Percentiles rank a stretch among this genome's conserved stretches.
phyloP scores from a whole-genome alignment of 2,797 vertebrate species.

The Fundulus diaphanus region DNA sequence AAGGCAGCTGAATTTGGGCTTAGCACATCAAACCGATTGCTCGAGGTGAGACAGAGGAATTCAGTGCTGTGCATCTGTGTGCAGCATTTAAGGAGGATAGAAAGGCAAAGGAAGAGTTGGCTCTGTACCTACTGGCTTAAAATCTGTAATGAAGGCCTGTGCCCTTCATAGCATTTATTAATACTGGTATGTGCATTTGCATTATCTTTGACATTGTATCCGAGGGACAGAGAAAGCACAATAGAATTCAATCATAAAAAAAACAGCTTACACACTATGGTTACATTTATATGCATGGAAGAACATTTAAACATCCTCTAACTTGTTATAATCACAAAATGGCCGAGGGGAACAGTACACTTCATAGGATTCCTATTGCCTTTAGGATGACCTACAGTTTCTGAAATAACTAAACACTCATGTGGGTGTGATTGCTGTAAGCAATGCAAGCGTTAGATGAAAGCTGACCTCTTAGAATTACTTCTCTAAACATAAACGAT shows the following conservation, averaged over 20 bases:
- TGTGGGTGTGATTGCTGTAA: constrained; percentile 13
- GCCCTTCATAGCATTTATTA: constrained; percentile 23
- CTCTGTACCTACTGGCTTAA: constrained; percentile 45
- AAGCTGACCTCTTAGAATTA: not conserved
- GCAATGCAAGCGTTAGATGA: not conserved
- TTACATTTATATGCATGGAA: constrained; percentile 30
- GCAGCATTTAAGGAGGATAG: constrained; percentile 10
- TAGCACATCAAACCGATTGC: constrained; percentile 47
- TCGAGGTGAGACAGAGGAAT: constrained; percentile 33
- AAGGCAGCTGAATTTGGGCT: constrained; percentile 34
- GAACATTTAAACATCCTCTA: constrained; percentile 27
- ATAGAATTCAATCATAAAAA: constrained; percentile 6
- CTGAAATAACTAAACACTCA: not conserved
- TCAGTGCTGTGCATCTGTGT: constrained; percentile 9
- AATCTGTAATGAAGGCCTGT: constrained; percentile 34
- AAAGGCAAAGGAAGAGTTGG: constrained; percentile 20
- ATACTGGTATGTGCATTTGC: constrained; percentile 11
- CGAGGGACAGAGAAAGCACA: constrained; percentile 4
- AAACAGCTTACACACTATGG: constrained; percentile 13
- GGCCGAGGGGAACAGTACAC: constrained; percentile 7
- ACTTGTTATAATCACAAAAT: constrained; percentile 31
- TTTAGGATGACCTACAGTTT: constrained; percentile 9
- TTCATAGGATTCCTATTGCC: not conserved
- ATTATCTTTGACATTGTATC: constrained; percentile 33
- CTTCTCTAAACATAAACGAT: not conserved